A percentile compares a stretch with the other conserved stretches of the same genome.
Conservation (phyloP, 2,113 vertebrate genomes). For the Oophaga pumilio region DNA sequence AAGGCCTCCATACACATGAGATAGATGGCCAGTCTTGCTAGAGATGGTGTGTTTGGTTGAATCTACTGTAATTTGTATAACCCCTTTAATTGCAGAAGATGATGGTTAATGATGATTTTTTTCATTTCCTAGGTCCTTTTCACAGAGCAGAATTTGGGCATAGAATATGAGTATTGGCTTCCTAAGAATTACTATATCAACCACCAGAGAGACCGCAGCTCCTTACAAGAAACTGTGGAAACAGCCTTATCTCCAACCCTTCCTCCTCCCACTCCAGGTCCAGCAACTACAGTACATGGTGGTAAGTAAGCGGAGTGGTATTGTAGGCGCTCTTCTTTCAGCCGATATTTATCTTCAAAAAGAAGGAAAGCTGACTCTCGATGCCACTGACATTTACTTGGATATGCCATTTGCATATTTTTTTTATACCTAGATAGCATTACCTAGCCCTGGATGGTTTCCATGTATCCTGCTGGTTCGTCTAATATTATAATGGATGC, state of each 20-base stretch:
- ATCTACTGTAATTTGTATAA: no score
- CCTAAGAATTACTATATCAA: constrained; percentile 77
- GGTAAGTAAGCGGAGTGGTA: constrained; percentile 30
- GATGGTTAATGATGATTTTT: no score
- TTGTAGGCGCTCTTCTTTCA: background rate
- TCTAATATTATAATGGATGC: background rate
- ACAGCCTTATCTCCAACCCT: background rate
- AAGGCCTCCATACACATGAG: no score
- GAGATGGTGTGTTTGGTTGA: no score
- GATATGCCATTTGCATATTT: background rate
- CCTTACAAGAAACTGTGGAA: constrained; percentile 47
- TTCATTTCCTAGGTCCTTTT: constrained; percentile 77
- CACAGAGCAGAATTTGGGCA: constrained; percentile 81
- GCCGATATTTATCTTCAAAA: background rate
- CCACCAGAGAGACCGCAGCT: constrained; percentile 72
- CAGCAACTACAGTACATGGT: background rate
- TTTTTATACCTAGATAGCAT: background rate
- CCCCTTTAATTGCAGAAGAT: no score
- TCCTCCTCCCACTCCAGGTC: background rate
- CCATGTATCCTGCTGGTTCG: no score
- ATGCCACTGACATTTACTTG: background rate
- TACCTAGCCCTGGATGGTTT: background rate
- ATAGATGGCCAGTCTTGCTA: no score
- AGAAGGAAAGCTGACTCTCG: background rate
- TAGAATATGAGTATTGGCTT: constrained; percentile 94